phyloP scores from a whole-genome alignment of 1,140 invertebrate genomes.

The Acromyrmex echinatior region DNA sequence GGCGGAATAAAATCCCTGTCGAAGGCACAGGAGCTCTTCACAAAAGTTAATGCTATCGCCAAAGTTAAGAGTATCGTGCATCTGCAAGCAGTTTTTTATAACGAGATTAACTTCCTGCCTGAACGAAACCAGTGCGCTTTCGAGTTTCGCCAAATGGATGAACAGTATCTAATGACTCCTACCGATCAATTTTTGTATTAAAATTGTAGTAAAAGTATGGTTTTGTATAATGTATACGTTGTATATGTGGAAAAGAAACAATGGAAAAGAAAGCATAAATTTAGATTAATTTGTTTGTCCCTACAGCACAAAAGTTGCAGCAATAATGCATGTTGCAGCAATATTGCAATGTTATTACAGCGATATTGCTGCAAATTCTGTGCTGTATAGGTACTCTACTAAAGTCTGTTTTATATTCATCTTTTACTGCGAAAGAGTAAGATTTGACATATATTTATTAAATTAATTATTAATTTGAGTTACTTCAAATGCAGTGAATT shows the following conservation, averaged over 20 bases:
- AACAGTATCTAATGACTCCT: slow-evolving; percentile 88
- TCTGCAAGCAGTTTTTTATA: slow-evolving; percentile 89
- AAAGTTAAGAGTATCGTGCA: slow-evolving; percentile 91
- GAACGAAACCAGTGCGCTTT: slow-evolving; percentile 92
- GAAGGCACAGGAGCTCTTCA: slow-evolving; percentile 90
- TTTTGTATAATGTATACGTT: slow-evolving; percentile 8
- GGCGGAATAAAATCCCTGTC: slow-evolving; percentile 89
- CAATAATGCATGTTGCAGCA: too few relatives aligned
- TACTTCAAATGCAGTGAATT: too few relatives aligned
- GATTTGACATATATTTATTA: too few relatives aligned
- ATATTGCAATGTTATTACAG: too few relatives aligned
- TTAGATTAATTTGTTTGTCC: background rate
- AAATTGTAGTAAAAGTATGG: background rate
- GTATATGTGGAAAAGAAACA: background rate
- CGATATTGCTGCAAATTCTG: too few relatives aligned
- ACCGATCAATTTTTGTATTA: slow-evolving; percentile 79
- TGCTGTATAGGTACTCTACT: too few relatives aligned
- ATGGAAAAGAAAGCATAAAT: background rate
- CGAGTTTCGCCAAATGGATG: slow-evolving; percentile 90
- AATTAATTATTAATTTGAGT: too few relatives aligned
- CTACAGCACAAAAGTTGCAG: too few relatives aligned
- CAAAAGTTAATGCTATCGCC: slow-evolving; percentile 91
- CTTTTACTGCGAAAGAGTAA: background rate
- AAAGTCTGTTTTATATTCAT: background rate
- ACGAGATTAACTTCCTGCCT: slow-evolving; percentile 89